Evolutionary conservation across 2,888 invertebrate species (phyloP), one percentile per base, ranked within the genome.

Genomic region (Escarpia spicata): DNA sequence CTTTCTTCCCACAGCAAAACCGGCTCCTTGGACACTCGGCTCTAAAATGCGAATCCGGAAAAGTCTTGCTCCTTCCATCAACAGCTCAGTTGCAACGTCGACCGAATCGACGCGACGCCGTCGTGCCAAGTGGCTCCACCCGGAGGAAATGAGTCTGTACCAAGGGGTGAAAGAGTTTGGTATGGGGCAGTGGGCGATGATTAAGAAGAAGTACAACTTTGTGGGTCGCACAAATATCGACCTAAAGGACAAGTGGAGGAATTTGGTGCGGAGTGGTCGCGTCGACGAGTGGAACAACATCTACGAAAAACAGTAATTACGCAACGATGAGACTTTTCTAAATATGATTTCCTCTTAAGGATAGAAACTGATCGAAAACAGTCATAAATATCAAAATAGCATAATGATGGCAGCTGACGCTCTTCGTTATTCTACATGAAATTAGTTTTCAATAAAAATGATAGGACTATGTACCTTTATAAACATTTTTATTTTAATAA

Each of bases 171-270:
- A 94, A 45, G 92, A 91, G 19, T 91, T 93, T 43, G 95, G 95
- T 3, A 94, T 94, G 10, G 95, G 95, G 19, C 94, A 94, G 15
- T 95, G 95, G 95, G 92, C 93, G 0, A 44, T 92, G 0, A 94
- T 95, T 6, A 93, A 92, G n/a, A 52, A 92, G 3, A 31, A 45
- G 2, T 92, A 93, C 44, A n/a, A 94, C 31, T 92, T 92, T 8
- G 94, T 94, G 3, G 45, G 91, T 44, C 93, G 95, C 43, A 93
- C 94, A 2, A 92, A 92, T 44, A 94, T 94, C 0, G 93, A 95
- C 90, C 92, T 95, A 52, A 95, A 95, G 92, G 95, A 95, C 91
- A 95, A 94, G 43, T 95, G 95, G 95, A 92, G 95, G 44, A 94
- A 91, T 43, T 93, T 95, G 75, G 12, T 93, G 1, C 94, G 94